Evolutionary conservation across 30 jellyfish, hydroid and myxozoan genomes (phyloP), one percentile per base, ranked within the genome.

Genomic region (Hydractinia echinata): DNA sequence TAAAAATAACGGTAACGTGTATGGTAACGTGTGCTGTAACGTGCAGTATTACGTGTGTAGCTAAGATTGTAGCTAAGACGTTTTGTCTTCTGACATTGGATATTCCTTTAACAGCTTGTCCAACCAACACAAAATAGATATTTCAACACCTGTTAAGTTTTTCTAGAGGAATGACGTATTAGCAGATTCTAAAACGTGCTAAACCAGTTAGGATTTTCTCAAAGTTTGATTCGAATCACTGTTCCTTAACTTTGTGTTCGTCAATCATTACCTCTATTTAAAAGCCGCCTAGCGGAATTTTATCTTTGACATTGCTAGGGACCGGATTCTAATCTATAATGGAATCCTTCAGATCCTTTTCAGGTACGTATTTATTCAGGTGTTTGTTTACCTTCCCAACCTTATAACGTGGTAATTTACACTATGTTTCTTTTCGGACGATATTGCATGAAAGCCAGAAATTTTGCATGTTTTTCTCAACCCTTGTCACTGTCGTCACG

Each of bases 231-330:
- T 56, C 68, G n/a, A 56, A 56, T 10, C 13, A 56, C n/a, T 10
- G n/a, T 56, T 56, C 68, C n/a, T 56, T 56, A n/a, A 56, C 10
- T n/a, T 56, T 56, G n/a, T 56, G 10, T 56, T 56, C 68, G 10
- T 56, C 68, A 9, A n/a, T 56, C n/a, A 56, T 10, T 9, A 56
- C 13, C 10, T 56, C 68, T 56, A 9, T 56, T n/a, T 9, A 9
- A 56, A 56, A 56, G n/a, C n/a, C 68, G 68, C n/a, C 68, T n/a
- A 56, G 68, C n/a, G 68, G 68, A n/a, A 56, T 56, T 10, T 56
- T n/a, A 10, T 56, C n/a, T 9, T 56, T 56, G 10, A 56, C 68
- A n/a, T 56, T 56, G n/a, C 68, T 56, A n/a, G 68, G 68, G n/a
- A 56, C n/a, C 10, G 68, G 68, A 56, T 56, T 56, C n/a, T 56